Percentiles rank a stretch among this genome's conserved stretches.
These are phyloP conservation scores for Enteromius viviparus DNA, from an alignment of 2,797 vertebrate species.

Conservation along the genomic window DNA sequence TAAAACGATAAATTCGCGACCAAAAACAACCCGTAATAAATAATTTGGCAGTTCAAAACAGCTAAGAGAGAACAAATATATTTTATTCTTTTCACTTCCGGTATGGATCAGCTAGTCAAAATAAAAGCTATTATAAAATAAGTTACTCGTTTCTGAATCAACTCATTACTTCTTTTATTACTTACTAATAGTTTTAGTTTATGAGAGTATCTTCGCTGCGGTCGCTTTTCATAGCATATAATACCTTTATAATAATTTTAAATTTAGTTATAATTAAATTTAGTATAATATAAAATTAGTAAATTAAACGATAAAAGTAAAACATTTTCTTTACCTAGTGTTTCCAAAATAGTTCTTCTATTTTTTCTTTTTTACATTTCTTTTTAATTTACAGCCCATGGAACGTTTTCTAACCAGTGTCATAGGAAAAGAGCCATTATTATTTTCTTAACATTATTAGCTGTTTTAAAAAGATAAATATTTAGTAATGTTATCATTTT, in stretches of 20 bases:
- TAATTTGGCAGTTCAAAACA: neutral
- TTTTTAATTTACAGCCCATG: neutral
- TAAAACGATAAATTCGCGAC: neutral
- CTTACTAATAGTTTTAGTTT: neutral
- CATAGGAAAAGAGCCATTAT: neutral
- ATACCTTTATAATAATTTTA: neutral
- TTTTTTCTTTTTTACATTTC: neutral
- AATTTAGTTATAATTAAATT: too few species aligned
- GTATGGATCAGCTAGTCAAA: constrained; percentile 30
- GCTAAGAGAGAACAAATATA: neutral
- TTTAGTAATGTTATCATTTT: neutral
- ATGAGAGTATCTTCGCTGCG: neutral
- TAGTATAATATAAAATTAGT: neutral
- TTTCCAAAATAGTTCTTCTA: neutral
- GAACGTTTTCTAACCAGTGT: neutral
- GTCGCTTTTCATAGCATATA: neutral
- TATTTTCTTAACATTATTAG: neutral
- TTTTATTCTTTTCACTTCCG: constrained; percentile 17
- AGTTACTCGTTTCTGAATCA: neutral
- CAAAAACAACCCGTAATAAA: neutral
- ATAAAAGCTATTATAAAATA: constrained; percentile 27
- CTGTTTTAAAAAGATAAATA: neutral
- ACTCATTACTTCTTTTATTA: too few species aligned
- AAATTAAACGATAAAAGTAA: too few species aligned
- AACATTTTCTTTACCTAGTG: too few species aligned